Conservation (phyloP, 2,888 invertebrate genomes). For the Coronaproctus castanopsis region DNA sequence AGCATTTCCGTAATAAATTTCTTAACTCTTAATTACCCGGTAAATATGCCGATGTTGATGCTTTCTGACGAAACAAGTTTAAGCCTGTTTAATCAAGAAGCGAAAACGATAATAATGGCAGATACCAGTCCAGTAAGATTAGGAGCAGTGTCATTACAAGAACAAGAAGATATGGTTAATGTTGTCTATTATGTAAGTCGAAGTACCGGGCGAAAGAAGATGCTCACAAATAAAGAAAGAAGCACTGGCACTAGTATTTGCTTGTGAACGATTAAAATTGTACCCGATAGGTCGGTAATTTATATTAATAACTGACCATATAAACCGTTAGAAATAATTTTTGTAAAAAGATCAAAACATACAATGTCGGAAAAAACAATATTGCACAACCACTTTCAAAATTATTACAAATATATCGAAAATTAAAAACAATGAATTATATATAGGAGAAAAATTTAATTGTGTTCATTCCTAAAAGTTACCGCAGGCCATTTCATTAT, state of each 20-base stretch:
- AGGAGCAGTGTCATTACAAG: not conserved
- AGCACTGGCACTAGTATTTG: not conserved
- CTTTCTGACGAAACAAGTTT: not conserved
- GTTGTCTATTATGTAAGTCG: not conserved
- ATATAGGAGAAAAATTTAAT: not conserved
- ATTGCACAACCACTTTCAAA: conserved; percentile 2
- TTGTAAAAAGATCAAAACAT: no score
- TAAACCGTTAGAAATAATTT: not conserved
- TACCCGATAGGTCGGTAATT: not conserved
- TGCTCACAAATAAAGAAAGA: not conserved
- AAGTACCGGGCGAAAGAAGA: not conserved
- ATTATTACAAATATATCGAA: not conserved
- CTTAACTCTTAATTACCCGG: no score
- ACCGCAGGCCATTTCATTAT: not conserved
- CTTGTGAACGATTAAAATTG: not conserved
- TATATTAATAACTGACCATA: not conserved
- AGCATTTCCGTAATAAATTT: no score
- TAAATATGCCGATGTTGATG: no score
- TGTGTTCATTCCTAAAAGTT: not conserved
- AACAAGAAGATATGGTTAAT: not conserved
- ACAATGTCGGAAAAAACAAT: conserved; percentile 10
- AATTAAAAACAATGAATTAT: not conserved
- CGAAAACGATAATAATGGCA: not conserved
- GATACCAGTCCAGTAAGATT: not conserved
- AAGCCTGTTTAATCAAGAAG: not conserved